Evolutionary conservation across 2,797 vertebrate species (phyloP).

Genomic region (Chaenodraco wilsoni): DNA sequence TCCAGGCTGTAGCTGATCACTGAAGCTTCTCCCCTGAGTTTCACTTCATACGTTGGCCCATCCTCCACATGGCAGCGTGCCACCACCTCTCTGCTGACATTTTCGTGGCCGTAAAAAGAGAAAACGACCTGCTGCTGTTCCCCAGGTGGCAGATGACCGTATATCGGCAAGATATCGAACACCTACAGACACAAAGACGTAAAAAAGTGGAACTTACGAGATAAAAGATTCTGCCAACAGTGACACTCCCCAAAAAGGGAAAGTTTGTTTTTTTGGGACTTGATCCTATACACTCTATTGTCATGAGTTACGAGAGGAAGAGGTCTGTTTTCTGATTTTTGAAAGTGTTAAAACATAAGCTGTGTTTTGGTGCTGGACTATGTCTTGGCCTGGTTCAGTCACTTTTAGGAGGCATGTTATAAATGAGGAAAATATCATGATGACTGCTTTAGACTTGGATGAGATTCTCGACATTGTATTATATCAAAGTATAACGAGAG

Average conservation of each 20-base stretch:
- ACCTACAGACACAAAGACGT: constrained; percentile 77
- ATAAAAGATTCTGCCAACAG: background rate
- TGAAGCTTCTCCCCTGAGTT: constrained; percentile 86
- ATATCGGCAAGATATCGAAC: constrained; percentile 87
- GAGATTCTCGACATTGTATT: background rate
- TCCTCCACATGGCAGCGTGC: constrained; percentile 88
- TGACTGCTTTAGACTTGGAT: background rate
- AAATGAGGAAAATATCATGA: background rate
- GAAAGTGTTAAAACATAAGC: background rate
- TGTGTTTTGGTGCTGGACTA: background rate
- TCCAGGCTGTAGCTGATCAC: constrained; percentile 85
- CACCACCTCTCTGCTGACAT: constrained; percentile 74
- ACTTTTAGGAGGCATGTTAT: background rate
- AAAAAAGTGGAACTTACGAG: background rate
- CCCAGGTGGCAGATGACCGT: constrained; percentile 82
- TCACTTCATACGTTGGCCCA: constrained; percentile 87
- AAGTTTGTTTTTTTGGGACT: background rate
- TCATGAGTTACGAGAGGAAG: background rate
- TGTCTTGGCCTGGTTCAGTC: background rate
- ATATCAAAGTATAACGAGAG: background rate
- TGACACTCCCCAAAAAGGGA: background rate
- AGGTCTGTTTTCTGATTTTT: background rate
- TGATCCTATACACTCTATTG: background rate
- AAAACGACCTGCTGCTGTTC: constrained; percentile 81
- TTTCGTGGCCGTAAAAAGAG: constrained; percentile 88